These are phyloP conservation scores for Macrotrachela quadricornifera DNA, from an alignment of 1,140 invertebrate species.

Conservation along the genomic window DNA sequence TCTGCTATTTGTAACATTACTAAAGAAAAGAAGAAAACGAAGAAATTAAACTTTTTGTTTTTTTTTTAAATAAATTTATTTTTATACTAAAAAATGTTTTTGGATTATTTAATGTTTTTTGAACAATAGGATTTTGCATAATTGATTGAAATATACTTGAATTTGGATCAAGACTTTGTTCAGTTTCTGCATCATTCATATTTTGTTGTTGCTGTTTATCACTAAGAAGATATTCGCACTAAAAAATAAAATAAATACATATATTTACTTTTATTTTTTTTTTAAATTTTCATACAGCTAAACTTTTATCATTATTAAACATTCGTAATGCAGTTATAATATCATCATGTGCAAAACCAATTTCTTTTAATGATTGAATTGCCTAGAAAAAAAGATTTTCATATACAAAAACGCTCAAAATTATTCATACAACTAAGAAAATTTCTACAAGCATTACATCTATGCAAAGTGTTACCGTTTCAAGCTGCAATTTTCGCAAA, in stretches of 20 bases:
- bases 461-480: too few relatives aligned
- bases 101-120: slow-evolving; percentile 41
- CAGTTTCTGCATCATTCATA: slow-evolving; percentile 28
- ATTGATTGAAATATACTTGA: slow-evolving; percentile 42
- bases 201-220: slow-evolving; percentile 29
- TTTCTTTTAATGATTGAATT: slow-evolving; percentile 35
- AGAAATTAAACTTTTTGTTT: slow-evolving; percentile 5
- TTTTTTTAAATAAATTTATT: too few relatives aligned
- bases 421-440: too few relatives aligned
- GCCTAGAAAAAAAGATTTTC: slow-evolving; percentile 18
- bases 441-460: too few relatives aligned
- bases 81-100: slow-evolving; percentile 36
- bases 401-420: neutral
- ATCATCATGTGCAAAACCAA: slow-evolving; percentile 42
- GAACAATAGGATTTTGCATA: slow-evolving; percentile 41
- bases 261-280: neutral
- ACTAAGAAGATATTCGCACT: slow-evolving; percentile 41
- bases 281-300: slow-evolving; percentile 32
- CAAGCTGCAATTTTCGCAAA: too few relatives aligned
- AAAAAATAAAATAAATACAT: slow-evolving; percentile 13
- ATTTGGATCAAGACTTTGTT: slow-evolving; percentile 37
- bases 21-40: slow-evolving; percentile 21
- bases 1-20: slow-evolving; percentile 44
- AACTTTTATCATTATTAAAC: slow-evolving; percentile 37
- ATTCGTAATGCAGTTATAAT: slow-evolving; percentile 37